Conservation (phyloP, 2,888 invertebrate species). For the Metopia argyrocephala region DNA sequence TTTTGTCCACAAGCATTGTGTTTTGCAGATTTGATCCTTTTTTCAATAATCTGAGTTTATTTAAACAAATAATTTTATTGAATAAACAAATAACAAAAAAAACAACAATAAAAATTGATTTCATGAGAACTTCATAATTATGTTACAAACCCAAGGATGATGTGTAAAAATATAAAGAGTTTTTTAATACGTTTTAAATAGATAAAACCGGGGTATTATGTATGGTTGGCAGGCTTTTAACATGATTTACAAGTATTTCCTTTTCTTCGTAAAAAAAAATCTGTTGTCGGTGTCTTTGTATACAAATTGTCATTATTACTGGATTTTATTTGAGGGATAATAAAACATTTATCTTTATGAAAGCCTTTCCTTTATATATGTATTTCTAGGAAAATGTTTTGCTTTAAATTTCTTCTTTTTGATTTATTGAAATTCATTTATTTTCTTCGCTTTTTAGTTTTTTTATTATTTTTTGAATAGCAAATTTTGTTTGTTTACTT, state of each 20-base stretch:
- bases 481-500: conserved; percentile 67
- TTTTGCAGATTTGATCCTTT: no score
- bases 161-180: no score
- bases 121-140: conserved; percentile 11
- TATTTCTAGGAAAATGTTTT: not conserved
- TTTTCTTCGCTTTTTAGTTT: conserved; percentile 20
- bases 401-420: not conserved
- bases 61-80: no score
- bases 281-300: conserved; percentile 29
- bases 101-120: conserved; percentile 15
- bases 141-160: not conserved
- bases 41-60: no score
- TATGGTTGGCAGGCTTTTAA: conserved; percentile 12
- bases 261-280: not conserved
- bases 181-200: not conserved
- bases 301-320: conserved; percentile 54
- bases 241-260: conserved; percentile 2
- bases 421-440: conserved; percentile 22
- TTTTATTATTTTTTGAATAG: conserved; percentile 17
- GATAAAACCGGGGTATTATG: not conserved
- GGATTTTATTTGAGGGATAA: not conserved
- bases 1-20: no score
- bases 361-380: conserved; percentile 20
- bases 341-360: conserved; percentile 45
- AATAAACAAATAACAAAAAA: no score